Conservation (phyloP, 2,113 vertebrate species). For the Thomomys bottae region DNA sequence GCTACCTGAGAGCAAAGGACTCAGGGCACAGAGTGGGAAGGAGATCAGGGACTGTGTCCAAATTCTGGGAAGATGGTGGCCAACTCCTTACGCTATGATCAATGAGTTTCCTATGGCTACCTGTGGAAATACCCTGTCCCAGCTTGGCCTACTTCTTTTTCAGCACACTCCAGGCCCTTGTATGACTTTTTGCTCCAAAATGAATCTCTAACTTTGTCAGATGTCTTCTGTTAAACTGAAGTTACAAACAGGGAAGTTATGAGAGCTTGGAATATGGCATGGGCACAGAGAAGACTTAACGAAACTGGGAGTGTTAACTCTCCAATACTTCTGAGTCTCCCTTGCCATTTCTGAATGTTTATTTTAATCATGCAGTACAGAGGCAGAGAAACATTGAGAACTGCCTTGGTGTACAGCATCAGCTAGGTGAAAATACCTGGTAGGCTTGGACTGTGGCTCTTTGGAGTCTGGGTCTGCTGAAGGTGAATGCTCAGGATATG, state of each 20-base stretch:
- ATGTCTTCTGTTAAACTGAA: neutral
- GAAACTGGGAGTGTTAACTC: neutral
- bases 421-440: neutral
- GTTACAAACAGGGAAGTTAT: no score
- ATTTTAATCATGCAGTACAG: neutral
- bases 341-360: neutral
- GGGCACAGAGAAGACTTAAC: neutral
- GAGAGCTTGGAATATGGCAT: neutral
- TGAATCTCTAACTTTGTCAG: neutral
- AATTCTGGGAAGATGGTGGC: neutral
- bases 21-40: neutral
- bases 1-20: neutral
- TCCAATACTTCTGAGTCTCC: neutral
- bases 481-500: neutral
- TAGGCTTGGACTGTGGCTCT: neutral
- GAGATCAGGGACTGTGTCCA: neutral
- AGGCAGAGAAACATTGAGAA: no score
- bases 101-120: neutral
- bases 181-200: constrained; percentile 83
- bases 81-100: neutral
- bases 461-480: neutral
- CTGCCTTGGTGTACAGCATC: no score
- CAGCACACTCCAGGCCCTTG: constrained; percentile 86
- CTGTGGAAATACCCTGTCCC: neutral
- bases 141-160: neutral